Evolutionary conservation across 2,797 vertebrate species (phyloP).

Genomic region (Bradypodion ventrale): DNA sequence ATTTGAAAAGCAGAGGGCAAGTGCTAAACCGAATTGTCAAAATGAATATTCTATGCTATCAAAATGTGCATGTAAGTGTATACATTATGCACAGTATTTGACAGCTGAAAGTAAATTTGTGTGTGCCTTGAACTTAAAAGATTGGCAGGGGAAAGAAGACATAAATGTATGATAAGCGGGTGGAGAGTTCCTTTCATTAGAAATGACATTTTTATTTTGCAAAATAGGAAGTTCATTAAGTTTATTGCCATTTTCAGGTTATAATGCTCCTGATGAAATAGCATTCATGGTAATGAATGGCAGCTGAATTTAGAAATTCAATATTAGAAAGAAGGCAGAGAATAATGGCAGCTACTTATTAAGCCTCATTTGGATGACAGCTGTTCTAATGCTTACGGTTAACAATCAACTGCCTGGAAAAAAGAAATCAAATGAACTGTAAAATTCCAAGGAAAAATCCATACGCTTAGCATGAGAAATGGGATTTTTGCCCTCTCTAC

Average conservation of each 20-base stretch:
- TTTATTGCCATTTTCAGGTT: constrained; percentile 52
- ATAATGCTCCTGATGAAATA: constrained; percentile 41
- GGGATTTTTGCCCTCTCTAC: constrained; percentile 5
- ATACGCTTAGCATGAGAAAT: constrained; percentile 32
- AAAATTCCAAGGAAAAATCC: constrained; percentile 46
- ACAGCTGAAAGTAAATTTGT: background rate
- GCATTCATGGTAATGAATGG: constrained; percentile 48
- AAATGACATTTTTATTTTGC: constrained; percentile 30
- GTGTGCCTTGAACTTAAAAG: background rate
- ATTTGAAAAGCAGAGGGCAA: background rate
- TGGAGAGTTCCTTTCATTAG: constrained; percentile 22
- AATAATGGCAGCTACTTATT: constrained; percentile 39
- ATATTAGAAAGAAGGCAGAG: constrained; percentile 7
- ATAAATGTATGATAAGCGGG: constrained; percentile 24
- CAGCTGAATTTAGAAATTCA: constrained; percentile 32
- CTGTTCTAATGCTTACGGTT: constrained; percentile 38
- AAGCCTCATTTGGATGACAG: constrained; percentile 47
- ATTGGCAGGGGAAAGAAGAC: constrained; percentile 28
- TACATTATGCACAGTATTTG: rapidly evolving
- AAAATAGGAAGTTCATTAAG: constrained; percentile 34
- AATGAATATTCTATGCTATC: background rate
- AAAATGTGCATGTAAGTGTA: background rate
- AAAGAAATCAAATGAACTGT: constrained; percentile 34
- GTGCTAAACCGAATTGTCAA: background rate
- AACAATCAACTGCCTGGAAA: constrained; percentile 39